These are phyloP conservation scores for Brachionus angularis DNA, from an alignment of 1,140 invertebrate species.

Conservation along the genomic window DNA sequence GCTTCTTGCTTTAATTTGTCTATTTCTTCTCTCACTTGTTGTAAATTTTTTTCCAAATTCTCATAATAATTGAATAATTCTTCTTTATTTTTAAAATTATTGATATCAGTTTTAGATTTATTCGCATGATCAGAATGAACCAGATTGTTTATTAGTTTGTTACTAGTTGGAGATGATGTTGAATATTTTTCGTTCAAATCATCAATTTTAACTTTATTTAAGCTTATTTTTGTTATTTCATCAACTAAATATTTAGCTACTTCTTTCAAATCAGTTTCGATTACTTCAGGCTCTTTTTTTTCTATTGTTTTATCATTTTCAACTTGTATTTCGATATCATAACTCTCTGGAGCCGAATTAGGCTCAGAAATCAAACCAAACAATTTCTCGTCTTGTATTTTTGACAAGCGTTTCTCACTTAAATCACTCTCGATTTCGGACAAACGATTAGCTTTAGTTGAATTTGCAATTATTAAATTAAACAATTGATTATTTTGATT, in stretches of 20 bases:
- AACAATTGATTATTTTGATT: constrained; percentile 42
- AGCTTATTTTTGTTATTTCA: constrained; percentile 36
- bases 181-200: constrained; percentile 22
- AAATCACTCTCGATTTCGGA: constrained; percentile 11
- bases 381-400: not conserved
- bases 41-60: constrained; percentile 34
- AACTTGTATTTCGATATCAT: not conserved
- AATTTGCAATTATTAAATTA: constrained; percentile 10
- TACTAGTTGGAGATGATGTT: too few relatives aligned
- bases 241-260: constrained; percentile 35
- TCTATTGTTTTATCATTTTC: not conserved
- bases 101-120: too few relatives aligned
- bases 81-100: not conserved
- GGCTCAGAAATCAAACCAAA: too few relatives aligned
- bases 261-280: not conserved
- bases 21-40: constrained; percentile 18
- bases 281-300: not conserved
- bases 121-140: too few relatives aligned
- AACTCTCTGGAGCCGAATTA: not conserved
- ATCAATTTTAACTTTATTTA: constrained; percentile 42
- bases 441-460: not conserved
- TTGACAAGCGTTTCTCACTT: not conserved
- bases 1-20: constrained; percentile 37
- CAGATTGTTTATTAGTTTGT: too few relatives aligned
- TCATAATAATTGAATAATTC: constrained; percentile 21